Conservation (phyloP, 1,140 invertebrate species). For the Glossosoma conforme region DNA sequence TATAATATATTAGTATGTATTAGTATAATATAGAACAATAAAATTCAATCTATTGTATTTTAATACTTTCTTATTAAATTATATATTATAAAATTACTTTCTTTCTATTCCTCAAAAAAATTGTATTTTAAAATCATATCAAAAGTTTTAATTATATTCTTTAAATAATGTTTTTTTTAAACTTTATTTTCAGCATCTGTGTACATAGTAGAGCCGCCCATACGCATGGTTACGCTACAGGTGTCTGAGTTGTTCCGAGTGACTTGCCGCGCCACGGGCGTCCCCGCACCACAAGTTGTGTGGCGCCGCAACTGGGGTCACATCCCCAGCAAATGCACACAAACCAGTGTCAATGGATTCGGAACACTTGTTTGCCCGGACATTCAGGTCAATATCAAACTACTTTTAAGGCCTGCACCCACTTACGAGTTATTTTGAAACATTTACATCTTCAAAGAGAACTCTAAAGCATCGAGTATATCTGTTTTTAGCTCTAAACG, state of each 20-base stretch:
- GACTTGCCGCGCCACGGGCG: conserved; percentile 81
- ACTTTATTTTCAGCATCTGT: conserved; percentile 35
- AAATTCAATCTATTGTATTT: too few relatives aligned
- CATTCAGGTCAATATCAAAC: conserved; percentile 49
- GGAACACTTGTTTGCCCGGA: conserved; percentile 79
- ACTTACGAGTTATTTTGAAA: not conserved
- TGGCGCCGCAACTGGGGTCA: conserved; percentile 98
- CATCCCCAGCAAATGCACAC: conserved; percentile 78
- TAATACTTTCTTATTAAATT: too few relatives aligned
- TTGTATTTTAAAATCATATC: conserved; percentile 2
- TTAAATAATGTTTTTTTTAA: conserved; percentile 13
- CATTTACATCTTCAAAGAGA: too few relatives aligned
- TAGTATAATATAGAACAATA: too few relatives aligned
- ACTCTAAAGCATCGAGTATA: too few relatives aligned
- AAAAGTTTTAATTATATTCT: conserved; percentile 11
- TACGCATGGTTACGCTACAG: conserved; percentile 62
- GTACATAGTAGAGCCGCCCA: conserved; percentile 53
- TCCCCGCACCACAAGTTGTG: conserved; percentile 85
- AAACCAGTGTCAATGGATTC: conserved; percentile 69
- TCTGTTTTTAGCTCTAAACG: too few relatives aligned
- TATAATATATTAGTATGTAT: too few relatives aligned
- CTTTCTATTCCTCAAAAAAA: too few relatives aligned
- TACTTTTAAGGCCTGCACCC: not conserved
- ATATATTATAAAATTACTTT: too few relatives aligned
- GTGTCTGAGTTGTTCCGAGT: conserved; percentile 71